Evolutionary conservation across 2,888 invertebrate species (phyloP).

Genomic region (Thera obeliscata): DNA sequence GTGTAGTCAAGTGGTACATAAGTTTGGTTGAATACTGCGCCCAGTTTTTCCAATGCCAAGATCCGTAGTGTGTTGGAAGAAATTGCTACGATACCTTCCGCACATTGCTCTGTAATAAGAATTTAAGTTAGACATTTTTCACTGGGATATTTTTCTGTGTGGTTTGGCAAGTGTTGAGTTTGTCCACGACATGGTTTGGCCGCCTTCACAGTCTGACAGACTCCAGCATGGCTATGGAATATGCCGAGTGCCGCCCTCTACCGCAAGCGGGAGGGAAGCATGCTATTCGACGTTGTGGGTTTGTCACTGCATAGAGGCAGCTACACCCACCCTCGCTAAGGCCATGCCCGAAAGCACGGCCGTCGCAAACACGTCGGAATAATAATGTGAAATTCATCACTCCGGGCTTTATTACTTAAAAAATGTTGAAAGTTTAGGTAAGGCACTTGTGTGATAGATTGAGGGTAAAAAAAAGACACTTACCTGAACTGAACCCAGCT

Average conservation of each 20-base stretch:
- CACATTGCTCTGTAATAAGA: constrained; percentile 93
- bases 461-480: constrained; percentile 18
- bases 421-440: no score
- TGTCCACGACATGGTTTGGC: constrained; percentile 89
- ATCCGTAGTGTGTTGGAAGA: constrained; percentile 98
- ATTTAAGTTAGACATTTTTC: not conserved
- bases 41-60: constrained; percentile 98
- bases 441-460: no score
- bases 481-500: constrained; percentile 94
- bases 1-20: constrained; percentile 97
- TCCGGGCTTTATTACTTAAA: no score
- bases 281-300: constrained; percentile 87
- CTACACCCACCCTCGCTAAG: constrained; percentile 75
- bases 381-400: no score
- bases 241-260: constrained; percentile 86
- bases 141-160: not conserved
- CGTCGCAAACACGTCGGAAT: constrained; percentile 68
- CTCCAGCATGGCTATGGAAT: constrained; percentile 91
- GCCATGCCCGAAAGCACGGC: constrained; percentile 60
- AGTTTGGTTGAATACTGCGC: constrained; percentile 99
- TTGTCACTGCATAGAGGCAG: constrained; percentile 78
- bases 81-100: constrained; percentile 99
- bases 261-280: constrained; percentile 78
- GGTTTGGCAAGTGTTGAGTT: constrained; percentile 33
- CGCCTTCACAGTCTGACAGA: constrained; percentile 87